These are phyloP conservation scores for Agonopterix alstromeriana DNA, from an alignment of 2,888 invertebrate species.

Conservation along the genomic window DNA sequence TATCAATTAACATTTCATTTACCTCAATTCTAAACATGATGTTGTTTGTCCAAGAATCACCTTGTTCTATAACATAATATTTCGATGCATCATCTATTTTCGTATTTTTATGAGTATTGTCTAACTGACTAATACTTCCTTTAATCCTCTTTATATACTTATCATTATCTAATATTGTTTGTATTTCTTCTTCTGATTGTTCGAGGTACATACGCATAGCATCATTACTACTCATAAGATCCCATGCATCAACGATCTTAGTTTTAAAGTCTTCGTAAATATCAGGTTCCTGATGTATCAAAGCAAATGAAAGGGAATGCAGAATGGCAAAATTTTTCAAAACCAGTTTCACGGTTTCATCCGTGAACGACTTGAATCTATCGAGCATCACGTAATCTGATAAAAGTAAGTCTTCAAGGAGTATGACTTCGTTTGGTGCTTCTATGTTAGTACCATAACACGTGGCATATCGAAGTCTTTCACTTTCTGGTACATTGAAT, in stretches of 20 bases:
- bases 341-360: slow-evolving; percentile 16
- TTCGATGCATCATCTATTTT: slow-evolving; percentile 11
- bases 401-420: slow-evolving; percentile 33
- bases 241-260: slow-evolving; percentile 14
- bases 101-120: neutral
- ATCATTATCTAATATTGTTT: neutral
- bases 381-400: slow-evolving; percentile 24
- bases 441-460: slow-evolving; percentile 27
- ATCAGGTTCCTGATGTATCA: slow-evolving; percentile 25
- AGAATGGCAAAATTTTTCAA: slow-evolving; percentile 27
- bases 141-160: neutral
- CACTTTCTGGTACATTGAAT: slow-evolving; percentile 19
- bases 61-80: slow-evolving; percentile 18
- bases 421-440: slow-evolving; percentile 28
- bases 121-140: neutral
- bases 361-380: slow-evolving; percentile 12
- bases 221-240: neutral
- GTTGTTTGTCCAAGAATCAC: slow-evolving; percentile 25
- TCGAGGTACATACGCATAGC: slow-evolving; percentile 1
- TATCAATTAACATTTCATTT: neutral
- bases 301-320: slow-evolving; percentile 28
- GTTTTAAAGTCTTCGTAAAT: slow-evolving; percentile 13
- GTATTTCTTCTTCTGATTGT: slow-evolving; percentile 3
- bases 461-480: slow-evolving; percentile 21
- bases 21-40: slow-evolving; percentile 19